Conservation (phyloP, 2,797 vertebrate genomes). For the Dendrocincla tyrannina region DNA sequence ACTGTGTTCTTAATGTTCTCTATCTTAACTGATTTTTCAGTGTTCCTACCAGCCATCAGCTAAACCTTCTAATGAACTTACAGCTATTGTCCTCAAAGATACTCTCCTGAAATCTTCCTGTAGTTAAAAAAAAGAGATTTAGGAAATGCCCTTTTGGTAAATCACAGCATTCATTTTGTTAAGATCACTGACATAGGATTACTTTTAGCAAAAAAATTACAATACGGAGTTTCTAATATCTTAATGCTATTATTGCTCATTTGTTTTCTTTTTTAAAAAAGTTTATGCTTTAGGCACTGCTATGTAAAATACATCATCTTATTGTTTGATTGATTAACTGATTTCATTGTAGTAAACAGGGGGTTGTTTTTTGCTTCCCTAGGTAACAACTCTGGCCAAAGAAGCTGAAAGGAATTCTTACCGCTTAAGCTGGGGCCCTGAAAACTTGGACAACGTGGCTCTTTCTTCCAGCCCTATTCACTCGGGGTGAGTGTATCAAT, state of each 20-base stretch:
- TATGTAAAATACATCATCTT: neutral
- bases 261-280: neutral
- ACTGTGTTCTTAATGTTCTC: neutral
- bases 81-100: neutral
- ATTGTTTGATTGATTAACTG: neutral
- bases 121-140: neutral
- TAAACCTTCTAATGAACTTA: neutral
- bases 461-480: slow-evolving; percentile 94
- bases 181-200: neutral
- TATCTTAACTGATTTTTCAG: neutral
- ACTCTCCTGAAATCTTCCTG: neutral
- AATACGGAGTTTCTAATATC: neutral
- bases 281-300: neutral
- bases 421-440: slow-evolving; percentile 91
- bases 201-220: neutral
- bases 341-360: neutral
- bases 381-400: slow-evolving; percentile 85
- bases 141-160: neutral
- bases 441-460: slow-evolving; percentile 94
- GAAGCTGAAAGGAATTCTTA: slow-evolving; percentile 89
- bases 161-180: neutral
- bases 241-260: neutral
- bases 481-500: slow-evolving; percentile 87
- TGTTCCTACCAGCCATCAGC: neutral
- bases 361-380: slow-evolving; percentile 62